Conservation (phyloP, 35 echinoderm and acorn worm genomes). For the Lytechinus pictus region DNA sequence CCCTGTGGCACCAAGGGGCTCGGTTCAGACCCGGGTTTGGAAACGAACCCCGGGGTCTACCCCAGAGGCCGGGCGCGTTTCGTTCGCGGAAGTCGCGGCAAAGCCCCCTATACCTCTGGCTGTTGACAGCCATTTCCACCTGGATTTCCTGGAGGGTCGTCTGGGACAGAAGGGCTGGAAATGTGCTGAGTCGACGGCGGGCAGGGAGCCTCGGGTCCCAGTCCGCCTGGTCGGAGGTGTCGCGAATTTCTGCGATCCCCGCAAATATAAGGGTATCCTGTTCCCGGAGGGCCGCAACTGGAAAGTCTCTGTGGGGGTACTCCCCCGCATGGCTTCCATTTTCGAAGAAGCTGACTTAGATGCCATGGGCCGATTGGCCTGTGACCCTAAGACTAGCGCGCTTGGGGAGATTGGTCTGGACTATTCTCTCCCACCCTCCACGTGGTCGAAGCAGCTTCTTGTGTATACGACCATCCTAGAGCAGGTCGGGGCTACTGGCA, state of each 20-base stretch:
- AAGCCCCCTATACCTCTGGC: too few species aligned
- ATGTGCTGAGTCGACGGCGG: too few species aligned
- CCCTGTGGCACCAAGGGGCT: too few species aligned
- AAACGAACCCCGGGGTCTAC: too few species aligned
- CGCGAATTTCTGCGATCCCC: constrained; percentile 28
- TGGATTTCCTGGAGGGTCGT: too few species aligned
- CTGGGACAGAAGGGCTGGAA: too few species aligned
- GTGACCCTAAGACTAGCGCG: background rate
- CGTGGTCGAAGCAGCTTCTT: background rate
- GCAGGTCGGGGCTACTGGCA: background rate
- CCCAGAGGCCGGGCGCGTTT: too few species aligned
- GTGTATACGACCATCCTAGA: background rate
- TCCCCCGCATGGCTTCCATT: background rate
- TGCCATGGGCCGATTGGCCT: background rate
- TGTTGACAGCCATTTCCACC: too few species aligned
- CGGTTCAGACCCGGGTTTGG: too few species aligned
- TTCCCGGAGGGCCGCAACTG: background rate
- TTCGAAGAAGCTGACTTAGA: background rate
- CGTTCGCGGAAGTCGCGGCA: too few species aligned
- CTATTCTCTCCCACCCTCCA: background rate
- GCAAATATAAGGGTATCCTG: background rate
- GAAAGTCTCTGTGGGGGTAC: background rate
- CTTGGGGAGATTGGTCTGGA: background rate
- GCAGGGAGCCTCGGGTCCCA: too few species aligned
- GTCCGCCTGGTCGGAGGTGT: background rate